These are phyloP conservation scores for Stenurella melanura DNA, from an alignment of 2,888 invertebrate genomes.

Conservation along the genomic window DNA sequence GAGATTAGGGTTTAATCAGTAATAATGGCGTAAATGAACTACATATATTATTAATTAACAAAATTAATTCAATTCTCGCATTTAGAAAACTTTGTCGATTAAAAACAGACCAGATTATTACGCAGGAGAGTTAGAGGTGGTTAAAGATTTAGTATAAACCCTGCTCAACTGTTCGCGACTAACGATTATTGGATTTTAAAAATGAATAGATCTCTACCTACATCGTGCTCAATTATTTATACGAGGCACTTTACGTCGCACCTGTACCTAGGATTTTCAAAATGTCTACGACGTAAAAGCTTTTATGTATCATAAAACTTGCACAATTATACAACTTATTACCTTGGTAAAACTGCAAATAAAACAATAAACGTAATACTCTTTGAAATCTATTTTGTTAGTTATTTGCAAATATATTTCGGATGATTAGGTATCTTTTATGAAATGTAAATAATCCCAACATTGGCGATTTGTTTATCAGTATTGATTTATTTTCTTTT, in stretches of 20 bases:
- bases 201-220: conserved; percentile 3
- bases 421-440: too few species aligned
- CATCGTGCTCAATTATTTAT: background rate
- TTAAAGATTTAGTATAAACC: conserved; percentile 6
- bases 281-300: background rate
- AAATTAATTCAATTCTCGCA: background rate
- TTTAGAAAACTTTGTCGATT: background rate
- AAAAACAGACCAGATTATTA: background rate
- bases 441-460: too few species aligned
- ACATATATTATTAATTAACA: background rate
- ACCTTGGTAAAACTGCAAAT: background rate
- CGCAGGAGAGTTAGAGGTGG: background rate
- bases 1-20: background rate
- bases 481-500: too few species aligned
- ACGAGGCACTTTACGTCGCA: background rate
- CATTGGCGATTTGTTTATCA: too few species aligned
- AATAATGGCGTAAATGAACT: background rate
- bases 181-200: conserved; percentile 4
- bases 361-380: too few species aligned
- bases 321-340: background rate
- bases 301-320: background rate
- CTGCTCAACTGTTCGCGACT: background rate
- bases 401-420: too few species aligned
- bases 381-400: too few species aligned
- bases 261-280: background rate